Percentiles rank a stretch among this genome's conserved stretches.
Conservation (phyloP, 2,113 vertebrate genomes). For the Neolamprologus devosi region DNA sequence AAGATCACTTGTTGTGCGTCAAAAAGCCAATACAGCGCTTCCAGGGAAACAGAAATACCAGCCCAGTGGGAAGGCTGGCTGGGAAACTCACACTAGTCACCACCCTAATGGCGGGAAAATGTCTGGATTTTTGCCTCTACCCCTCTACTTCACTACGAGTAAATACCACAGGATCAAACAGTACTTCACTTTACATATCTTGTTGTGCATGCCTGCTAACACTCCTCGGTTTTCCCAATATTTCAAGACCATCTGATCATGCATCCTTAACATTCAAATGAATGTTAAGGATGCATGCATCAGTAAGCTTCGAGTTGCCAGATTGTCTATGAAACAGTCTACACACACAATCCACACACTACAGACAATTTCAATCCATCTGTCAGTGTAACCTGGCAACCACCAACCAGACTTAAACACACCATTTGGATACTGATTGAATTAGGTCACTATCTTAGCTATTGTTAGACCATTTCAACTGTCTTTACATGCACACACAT, state of each 20-base stretch:
- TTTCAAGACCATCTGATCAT: background rate
- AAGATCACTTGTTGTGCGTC: slow-evolving; percentile 3
- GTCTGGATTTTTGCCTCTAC: background rate
- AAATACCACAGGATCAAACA: background rate
- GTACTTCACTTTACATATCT: background rate
- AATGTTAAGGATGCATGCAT: background rate
- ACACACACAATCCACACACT: background rate
- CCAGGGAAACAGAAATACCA: slow-evolving; percentile 23
- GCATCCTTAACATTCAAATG: background rate
- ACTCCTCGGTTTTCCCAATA: background rate
- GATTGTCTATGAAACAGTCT: background rate
- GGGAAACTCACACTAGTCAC: background rate
- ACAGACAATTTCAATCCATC: background rate
- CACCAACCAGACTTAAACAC: background rate
- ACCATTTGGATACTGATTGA: background rate
- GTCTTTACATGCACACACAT: background rate
- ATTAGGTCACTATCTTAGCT: background rate
- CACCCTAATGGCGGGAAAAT: background rate
- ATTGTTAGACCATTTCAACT: background rate
- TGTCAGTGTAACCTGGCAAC: background rate
- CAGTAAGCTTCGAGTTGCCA: background rate
- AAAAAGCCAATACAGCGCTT: background rate
- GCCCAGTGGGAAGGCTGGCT: slow-evolving; percentile 9
- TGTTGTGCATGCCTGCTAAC: background rate
- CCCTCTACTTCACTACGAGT: background rate